These are phyloP conservation scores for Drosophila obscura DNA, from an alignment of 1,140 invertebrate species.

Conservation along the genomic window DNA sequence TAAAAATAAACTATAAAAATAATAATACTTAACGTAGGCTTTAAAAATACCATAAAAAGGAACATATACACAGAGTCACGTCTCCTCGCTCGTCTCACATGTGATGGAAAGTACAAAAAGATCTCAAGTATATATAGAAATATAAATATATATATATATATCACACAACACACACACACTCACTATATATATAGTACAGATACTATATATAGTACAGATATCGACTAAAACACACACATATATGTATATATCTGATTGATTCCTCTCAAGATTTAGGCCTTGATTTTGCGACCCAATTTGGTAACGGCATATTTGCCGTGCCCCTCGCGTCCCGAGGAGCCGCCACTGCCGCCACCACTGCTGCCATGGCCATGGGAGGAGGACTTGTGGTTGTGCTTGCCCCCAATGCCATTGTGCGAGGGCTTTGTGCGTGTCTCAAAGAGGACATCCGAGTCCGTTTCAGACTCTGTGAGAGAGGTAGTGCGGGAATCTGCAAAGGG, in stretches of 20 bases:
- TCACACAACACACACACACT: conserved; percentile 34
- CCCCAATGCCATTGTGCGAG: conserved; percentile 84
- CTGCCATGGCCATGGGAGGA: conserved; percentile 50
- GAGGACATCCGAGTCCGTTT: conserved; percentile 90
- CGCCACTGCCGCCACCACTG: conserved; percentile 59
- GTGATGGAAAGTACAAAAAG: conserved; percentile 58
- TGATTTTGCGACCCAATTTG: conserved; percentile 85
- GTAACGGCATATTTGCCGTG: conserved; percentile 85
- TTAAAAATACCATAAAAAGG: conserved; percentile 36
- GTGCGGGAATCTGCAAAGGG: conserved; percentile 83
- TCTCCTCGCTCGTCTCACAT: background rate
- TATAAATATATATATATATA: conserved; percentile 52
- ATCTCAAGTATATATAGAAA: conserved; percentile 47
- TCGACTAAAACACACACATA: conserved; percentile 49
- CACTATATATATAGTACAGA: conserved; percentile 41
- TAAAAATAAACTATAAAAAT: conserved; percentile 40
- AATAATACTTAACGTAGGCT: conserved; percentile 22
- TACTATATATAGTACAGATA: conserved; percentile 46
- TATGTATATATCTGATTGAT: conserved; percentile 22
- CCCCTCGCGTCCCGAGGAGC: conserved; percentile 64
- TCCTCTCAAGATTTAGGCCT: conserved; percentile 81
- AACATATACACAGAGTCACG: conserved; percentile 34
- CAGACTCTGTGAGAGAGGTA: conserved; percentile 88
- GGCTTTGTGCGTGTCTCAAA: conserved; percentile 87
- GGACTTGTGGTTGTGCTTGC: conserved; percentile 63